Percentiles rank a stretch among this genome's conserved stretches.
Conservation (phyloP, 2,888 invertebrate genomes). For the Yponomeuta plumbellus region DNA sequence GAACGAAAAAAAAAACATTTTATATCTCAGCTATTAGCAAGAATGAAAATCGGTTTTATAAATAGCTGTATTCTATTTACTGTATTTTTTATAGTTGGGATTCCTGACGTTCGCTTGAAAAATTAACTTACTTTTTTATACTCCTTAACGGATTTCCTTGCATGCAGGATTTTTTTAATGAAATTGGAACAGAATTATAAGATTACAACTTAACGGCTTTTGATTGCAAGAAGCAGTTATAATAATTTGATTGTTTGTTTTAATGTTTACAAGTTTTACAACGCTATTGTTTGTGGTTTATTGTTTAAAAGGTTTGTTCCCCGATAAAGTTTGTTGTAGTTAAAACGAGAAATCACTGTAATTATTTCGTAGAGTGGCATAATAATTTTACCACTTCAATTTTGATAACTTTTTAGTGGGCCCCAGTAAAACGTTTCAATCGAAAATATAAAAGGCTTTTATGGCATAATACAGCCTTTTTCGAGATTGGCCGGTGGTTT, state of each 20-base stretch:
- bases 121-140: not conserved
- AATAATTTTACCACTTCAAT: conserved; percentile 8
- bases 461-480: conserved; percentile 9
- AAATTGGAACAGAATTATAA: not conserved
- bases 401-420: conserved; percentile 4
- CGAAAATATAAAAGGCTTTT: conserved; percentile 6
- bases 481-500: not conserved
- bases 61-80: no score
- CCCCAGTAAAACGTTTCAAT: not conserved
- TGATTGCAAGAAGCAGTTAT: conserved; percentile 1
- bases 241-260: conserved; percentile 13
- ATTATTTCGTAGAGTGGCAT: conserved; percentile 1
- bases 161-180: not conserved
- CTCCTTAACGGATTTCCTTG: not conserved
- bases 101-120: not conserved
- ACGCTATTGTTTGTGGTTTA: conserved; percentile 13
- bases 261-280: conserved; percentile 10
- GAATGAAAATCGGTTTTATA: no score
- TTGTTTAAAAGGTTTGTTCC: conserved; percentile 8
- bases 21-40: no score
- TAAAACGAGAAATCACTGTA: conserved; percentile 11
- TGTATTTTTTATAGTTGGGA: no score
- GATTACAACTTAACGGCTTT: not conserved
- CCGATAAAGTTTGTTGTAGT: not conserved
- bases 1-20: no score